Evolutionary conservation across 2,797 vertebrate genomes (phyloP).

Genomic region (Vireo griseus): DNA sequence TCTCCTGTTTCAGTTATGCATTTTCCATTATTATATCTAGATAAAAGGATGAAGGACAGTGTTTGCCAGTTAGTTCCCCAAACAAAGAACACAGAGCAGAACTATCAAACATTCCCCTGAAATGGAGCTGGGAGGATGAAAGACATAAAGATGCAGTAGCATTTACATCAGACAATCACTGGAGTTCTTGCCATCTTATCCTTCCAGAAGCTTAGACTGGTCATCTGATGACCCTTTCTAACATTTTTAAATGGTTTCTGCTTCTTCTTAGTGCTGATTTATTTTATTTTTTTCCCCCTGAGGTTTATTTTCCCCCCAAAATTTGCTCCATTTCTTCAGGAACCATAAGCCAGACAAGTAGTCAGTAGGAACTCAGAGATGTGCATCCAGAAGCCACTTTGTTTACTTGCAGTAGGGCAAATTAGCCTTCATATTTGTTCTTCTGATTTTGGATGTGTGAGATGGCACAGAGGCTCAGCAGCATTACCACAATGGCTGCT

Average conservation of each 20-base stretch:
- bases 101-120: neutral
- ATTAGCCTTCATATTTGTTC: neutral
- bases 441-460: neutral
- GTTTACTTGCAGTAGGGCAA: neutral
- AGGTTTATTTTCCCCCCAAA: neutral
- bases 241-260: neutral
- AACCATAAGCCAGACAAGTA: neutral
- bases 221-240: neutral
- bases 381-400: neutral
- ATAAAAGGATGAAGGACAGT: neutral
- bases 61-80: conserved; percentile 25
- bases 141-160: neutral
- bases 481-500: neutral
- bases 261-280: neutral
- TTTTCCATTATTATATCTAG: conserved; percentile 75
- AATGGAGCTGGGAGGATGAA: neutral
- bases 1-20: conserved; percentile 44
- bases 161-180: neutral
- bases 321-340: neutral
- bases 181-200: neutral
- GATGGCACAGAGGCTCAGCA: conserved; percentile 8
- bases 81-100: neutral
- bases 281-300: neutral
- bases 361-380: neutral
- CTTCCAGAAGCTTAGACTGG: neutral